A percentile compares a stretch with the other conserved stretches of the same genome.
Conservation (phyloP, 1,140 invertebrate species). For the Drosophila saltans region DNA sequence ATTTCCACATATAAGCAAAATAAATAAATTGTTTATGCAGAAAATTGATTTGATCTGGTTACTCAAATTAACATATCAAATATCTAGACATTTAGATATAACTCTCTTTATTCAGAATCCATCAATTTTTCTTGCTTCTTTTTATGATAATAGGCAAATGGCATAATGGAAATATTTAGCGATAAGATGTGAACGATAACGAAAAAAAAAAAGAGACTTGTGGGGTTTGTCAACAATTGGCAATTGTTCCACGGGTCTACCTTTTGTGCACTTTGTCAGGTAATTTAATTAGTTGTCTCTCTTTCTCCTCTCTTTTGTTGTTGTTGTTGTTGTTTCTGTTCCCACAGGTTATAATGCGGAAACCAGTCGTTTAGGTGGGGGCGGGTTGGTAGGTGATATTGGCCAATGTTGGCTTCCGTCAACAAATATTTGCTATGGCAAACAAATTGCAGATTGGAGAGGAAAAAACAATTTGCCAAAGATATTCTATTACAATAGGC, state of each 20-base stretch:
- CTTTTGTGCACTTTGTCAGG: conserved; percentile 19
- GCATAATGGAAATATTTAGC: conserved; percentile 38
- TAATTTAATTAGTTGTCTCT: conserved; percentile 67
- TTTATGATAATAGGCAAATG: conserved; percentile 25
- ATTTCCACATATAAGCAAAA: not conserved
- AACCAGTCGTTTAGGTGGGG: conserved; percentile 33
- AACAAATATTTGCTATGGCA: conserved; percentile 60
- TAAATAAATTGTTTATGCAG: conserved; percentile 1
- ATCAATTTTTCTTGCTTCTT: conserved; percentile 14
- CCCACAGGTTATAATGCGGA: conserved; percentile 48
- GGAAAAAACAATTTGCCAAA: conserved; percentile 73
- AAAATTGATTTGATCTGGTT: conserved; percentile 4
- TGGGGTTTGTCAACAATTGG: conserved; percentile 52
- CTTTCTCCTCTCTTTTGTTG: conserved; percentile 2
- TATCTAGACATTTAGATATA: not conserved
- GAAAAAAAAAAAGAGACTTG: conserved; percentile 10
- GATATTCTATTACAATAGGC: conserved; percentile 44
- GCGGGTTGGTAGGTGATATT: conserved; percentile 27
- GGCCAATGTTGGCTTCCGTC: conserved; percentile 54
- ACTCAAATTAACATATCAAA: not conserved
- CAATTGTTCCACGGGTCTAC: conserved; percentile 35
- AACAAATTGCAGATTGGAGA: conserved; percentile 51
- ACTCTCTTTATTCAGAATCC: not conserved
- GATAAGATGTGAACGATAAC: conserved; percentile 76
- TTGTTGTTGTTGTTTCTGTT: not conserved